A percentile compares a stretch with the other conserved stretches of the same genome.
phyloP scores from a whole-genome alignment of 2,797 vertebrate genomes.

The Atherinosoma microstoma region DNA sequence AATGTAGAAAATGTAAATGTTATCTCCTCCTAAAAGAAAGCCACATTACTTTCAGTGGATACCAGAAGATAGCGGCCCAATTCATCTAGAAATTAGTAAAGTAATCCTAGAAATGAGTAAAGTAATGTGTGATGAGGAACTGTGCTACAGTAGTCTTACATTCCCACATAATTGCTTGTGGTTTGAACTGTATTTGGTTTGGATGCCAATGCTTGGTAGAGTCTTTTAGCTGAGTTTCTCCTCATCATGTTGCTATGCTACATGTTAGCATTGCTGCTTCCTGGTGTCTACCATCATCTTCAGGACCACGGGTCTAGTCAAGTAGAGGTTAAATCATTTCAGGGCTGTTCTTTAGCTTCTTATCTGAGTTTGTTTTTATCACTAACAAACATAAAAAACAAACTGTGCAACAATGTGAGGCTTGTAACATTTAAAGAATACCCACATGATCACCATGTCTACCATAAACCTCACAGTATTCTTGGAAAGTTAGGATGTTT shows the following conservation, averaged over 20 bases:
- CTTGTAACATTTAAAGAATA: constrained; percentile 84
- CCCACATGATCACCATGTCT: constrained; percentile 65
- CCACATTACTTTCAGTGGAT: neutral
- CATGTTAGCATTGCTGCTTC: neutral
- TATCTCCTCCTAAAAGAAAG: neutral
- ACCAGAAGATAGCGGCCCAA: neutral
- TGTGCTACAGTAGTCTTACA: neutral
- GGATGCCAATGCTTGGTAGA: no score
- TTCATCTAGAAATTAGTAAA: neutral
- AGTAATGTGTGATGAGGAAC: no score
- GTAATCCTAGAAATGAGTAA: neutral
- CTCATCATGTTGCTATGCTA: neutral
- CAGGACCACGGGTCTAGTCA: neutral
- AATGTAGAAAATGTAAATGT: neutral
- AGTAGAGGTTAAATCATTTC: constrained; percentile 15
- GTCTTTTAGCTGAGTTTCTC: neutral
- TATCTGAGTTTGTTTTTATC: constrained; percentile 48
- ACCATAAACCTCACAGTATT: constrained; percentile 49
- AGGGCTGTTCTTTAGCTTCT: constrained; percentile 49
- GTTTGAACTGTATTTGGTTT: neutral
- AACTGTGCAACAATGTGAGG: constrained; percentile 75
- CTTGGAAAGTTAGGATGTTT: constrained; percentile 18
- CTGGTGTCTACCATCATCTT: neutral
- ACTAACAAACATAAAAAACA: constrained; percentile 69
- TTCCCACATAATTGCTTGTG: neutral